These are phyloP conservation scores for Drosophila hamatofila DNA, from an alignment of 2,888 invertebrate genomes.

Conservation along the genomic window DNA sequence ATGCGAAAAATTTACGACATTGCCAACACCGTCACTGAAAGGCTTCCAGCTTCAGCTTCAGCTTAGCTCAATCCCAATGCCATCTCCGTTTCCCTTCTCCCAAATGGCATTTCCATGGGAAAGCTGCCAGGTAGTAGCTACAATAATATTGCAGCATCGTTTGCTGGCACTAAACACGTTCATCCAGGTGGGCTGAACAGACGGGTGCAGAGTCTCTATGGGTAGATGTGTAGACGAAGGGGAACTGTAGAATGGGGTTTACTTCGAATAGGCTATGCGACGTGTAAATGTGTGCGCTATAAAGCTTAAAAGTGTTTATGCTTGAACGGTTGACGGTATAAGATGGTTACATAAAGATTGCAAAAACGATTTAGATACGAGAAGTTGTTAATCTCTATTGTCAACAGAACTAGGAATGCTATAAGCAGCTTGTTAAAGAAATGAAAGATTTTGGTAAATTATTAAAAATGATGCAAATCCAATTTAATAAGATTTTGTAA, in stretches of 20 bases:
- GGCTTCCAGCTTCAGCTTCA: conserved; percentile 35
- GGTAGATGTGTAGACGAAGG: neutral
- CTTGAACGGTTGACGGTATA: conserved; percentile 43
- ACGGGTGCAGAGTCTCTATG: neutral
- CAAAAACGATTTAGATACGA: conserved; percentile 28
- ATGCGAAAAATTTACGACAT: conserved; percentile 80
- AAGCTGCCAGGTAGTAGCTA: conserved; percentile 69
- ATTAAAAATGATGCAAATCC: neutral
- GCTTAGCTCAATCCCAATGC: conserved; percentile 9
- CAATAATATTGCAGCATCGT: conserved; percentile 66
- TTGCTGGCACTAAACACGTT: conserved; percentile 72
- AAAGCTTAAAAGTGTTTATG: conserved; percentile 76
- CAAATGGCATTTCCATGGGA: conserved; percentile 33
- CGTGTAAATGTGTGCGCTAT: conserved; percentile 73
- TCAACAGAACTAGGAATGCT: neutral
- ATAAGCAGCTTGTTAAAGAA: neutral
- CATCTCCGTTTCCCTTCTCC: neutral
- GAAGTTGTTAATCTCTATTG: conserved; percentile 28
- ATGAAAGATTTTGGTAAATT: neutral
- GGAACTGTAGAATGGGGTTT: neutral
- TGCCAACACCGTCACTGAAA: conserved; percentile 68
- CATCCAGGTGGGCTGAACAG: conserved; percentile 8
- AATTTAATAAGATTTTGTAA: neutral
- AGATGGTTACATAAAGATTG: conserved; percentile 5
- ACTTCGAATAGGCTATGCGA: conserved; percentile 63